Percentiles rank a stretch among this genome's conserved stretches.
Conservation (phyloP, 2,113 vertebrate genomes). For the Silurus glanis region DNA sequence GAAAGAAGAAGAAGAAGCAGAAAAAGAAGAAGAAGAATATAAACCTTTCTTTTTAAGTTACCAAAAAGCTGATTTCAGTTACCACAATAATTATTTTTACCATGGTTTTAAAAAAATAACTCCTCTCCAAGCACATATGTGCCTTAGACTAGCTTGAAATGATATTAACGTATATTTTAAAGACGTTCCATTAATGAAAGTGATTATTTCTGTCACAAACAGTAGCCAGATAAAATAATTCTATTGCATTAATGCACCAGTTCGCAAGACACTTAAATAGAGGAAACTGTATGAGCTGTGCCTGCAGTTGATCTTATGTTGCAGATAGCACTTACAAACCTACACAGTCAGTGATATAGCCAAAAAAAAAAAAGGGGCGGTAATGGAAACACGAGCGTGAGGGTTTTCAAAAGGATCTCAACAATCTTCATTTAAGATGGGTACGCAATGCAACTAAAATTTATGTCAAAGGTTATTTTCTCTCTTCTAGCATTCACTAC, state of each 20-base stretch:
- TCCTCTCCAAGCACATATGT: neutral
- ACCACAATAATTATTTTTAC: neutral
- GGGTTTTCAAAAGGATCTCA: constrained; percentile 46
- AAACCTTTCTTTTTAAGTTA: neutral
- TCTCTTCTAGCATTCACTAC: constrained; percentile 10
- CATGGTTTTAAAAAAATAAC: neutral
- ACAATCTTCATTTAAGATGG: constrained; percentile 58
- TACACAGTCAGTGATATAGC: constrained; percentile 19
- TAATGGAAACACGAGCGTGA: constrained; percentile 44
- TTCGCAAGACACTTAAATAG: constrained; percentile 29
- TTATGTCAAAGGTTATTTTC: constrained; percentile 42
- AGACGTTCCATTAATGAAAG: constrained; percentile 1
- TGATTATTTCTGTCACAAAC: constrained; percentile 6
- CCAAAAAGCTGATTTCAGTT: neutral
- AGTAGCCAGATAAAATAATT: constrained; percentile 23
- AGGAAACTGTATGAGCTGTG: neutral
- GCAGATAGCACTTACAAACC: constrained; percentile 26
- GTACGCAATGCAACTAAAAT: constrained; percentile 51
- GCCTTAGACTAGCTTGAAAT: constrained; percentile 11
- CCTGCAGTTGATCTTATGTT: constrained; percentile 43
- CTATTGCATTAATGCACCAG: constrained; percentile 19
- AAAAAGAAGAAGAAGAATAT: no score
- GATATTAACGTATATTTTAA: neutral
- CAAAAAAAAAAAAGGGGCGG: neutral
- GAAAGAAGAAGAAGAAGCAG: no score